Evolutionary conservation across 2,797 vertebrate genomes (phyloP), one percentile per base, ranked within the genome.

Genomic region (Ambastaia sidthimunki): DNA sequence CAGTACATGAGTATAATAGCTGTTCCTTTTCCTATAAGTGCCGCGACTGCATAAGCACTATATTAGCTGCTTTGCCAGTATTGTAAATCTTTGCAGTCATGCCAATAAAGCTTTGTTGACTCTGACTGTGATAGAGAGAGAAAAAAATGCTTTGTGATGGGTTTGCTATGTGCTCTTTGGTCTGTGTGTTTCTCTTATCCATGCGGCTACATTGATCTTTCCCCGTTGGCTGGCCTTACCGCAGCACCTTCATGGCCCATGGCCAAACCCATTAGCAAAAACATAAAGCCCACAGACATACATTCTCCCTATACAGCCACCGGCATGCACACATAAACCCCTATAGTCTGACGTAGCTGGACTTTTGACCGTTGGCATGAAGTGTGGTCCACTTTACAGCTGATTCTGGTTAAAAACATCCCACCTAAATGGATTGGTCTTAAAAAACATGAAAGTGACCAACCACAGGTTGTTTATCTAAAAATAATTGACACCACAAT

Each of bases 171-270:
- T 73, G 57, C 31, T 81, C 25, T 68, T 69, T 19, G 72, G 52
- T 67, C 65, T 77, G 76, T 71, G 44, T 72, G 71, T 62, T 74
- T 66, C 44, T 70, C 75, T 79, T 85, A 85, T 81, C 72, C 54
- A 50, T 73, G 66, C 54, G 71, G 63, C 76, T 78, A 76, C 73
- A 84, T 77, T 85, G 80, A 85, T 85, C 82, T 82, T 50, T 66
- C 59, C 79, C 77, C 25, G 25, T 73, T 70, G 82, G 48, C 69
- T 54, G 54, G 73, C 68, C 80, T 75, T 82, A 60, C 74, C 68
- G 72, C 76, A 68, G 73, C 44, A 82, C 80, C 68, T 81, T 67
- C 60, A 77, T 66, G 70, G 80, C 80, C 75, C 74, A 63, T 72
- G 71, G 80, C 74, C 65, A 82, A 77, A 57, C 7, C 74, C 34